Evolutionary conservation across 2,888 invertebrate species (phyloP), one percentile per base, ranked within the genome.

Genomic region (Cantharis flavilabris): DNA sequence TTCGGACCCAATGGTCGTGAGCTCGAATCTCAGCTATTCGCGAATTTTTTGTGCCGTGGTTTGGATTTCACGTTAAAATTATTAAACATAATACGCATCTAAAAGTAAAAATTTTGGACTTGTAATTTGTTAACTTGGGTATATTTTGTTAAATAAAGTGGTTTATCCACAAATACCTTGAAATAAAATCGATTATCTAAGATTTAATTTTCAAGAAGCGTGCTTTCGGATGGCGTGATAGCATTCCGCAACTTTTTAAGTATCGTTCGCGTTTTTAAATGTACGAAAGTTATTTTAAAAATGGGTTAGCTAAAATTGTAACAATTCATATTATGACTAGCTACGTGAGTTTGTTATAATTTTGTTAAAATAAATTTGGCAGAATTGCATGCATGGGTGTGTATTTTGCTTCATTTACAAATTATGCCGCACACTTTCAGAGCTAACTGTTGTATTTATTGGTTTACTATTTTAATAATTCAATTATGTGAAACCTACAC

Each of bases 251-350:
- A 62, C 62, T 16, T 70, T 28, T 20, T 16, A 26, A 62, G 62
- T 71, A 20, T 63, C 71, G 71, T 62, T 26, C 71, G 62, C 63
- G 62, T 63, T 63, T 67, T 23, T 67, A 67, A 67, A 63, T 26
- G 62, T 49, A 23, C 28, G 26, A 18, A 3, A 30, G 62, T 26
- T 70, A 70, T 70, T 70, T 70, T 70, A 70, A 71, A 71, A 71
- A 63, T 62, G 14, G 30, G 72, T 64, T 65, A 67, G 65, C 65
- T 67, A 67, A 67, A 67, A 67, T 20, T 26, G 65, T 67, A 67
- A 10, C 49, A 49, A 49, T 49, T 49, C 49, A 49, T 49, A n/a
- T 49, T n/a, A 49, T 49, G 49, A 49, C 49, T 33, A 13, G 33
- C 33, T 49, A 49, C 49, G 49, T 49, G 49, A 49, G 49, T 49